Percentiles rank a stretch among this genome's conserved stretches.
These are phyloP conservation scores for Cataglyphis rosenhaueri DNA, from an alignment of 2,888 invertebrate genomes.

Conservation along the genomic window DNA sequence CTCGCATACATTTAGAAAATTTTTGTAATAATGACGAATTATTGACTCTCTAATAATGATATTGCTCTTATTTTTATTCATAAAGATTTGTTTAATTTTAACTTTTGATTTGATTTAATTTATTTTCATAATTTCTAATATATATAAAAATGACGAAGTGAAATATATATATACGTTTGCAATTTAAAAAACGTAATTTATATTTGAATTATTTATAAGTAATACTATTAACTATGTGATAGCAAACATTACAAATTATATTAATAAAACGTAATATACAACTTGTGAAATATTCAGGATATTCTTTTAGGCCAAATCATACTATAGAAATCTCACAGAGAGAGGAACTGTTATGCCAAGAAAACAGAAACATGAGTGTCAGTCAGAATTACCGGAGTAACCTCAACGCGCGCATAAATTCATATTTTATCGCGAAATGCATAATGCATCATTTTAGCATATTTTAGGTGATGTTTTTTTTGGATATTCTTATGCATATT, in stretches of 20 bases:
- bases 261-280: slow-evolving; percentile 26
- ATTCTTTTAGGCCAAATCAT: slow-evolving; percentile 19
- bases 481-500: slow-evolving; percentile 62
- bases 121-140: slow-evolving; percentile 35
- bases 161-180: slow-evolving; percentile 33
- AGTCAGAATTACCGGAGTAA: slow-evolving; percentile 49
- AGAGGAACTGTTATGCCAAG: slow-evolving; percentile 40
- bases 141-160: slow-evolving; percentile 36
- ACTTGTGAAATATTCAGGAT: slow-evolving; percentile 16
- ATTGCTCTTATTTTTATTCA: neutral
- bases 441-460: slow-evolving; percentile 72
- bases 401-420: slow-evolving; percentile 73
- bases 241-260: slow-evolving; percentile 8
- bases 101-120: neutral
- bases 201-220: slow-evolving; percentile 38
- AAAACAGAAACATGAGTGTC: slow-evolving; percentile 44
- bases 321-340: slow-evolving; percentile 3
- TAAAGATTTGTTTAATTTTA: neutral
- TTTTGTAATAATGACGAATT: slow-evolving; percentile 3
- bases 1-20: neutral
- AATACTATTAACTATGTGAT: slow-evolving; percentile 28
- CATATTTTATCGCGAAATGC: slow-evolving; percentile 73
- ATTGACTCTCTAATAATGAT: neutral
- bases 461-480: slow-evolving; percentile 70
- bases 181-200: slow-evolving; percentile 38